Base-by-base conservation (phyloP, 2,888 invertebrate genomes). In the Microdon myrmicae region DNA sequence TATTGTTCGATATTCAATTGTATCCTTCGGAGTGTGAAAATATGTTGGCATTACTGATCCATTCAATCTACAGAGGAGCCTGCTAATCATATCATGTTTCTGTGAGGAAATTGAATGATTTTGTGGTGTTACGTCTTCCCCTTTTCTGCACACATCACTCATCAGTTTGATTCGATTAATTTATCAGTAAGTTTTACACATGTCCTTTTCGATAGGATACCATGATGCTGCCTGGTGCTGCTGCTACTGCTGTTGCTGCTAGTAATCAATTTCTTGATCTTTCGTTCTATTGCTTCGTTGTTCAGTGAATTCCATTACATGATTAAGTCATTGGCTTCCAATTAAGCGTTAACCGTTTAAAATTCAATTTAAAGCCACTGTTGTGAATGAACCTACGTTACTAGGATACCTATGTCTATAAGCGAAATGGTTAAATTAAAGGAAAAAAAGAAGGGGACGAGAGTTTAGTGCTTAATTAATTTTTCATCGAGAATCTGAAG, bases 381-480 rank as follows among this genome's bases (percentile, higher is more conserved):
- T n/a, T n/a, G n/a, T n/a, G n/a, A n/a, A n/a, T n/a, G n/a, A n/a
- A n/a, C n/a, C n/a, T n/a, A n/a, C n/a, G n/a, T n/a, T n/a, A n/a
- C n/a, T n/a, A n/a, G n/a, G n/a, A n/a, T n/a, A n/a, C n/a, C n/a
- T n/a, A n/a, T n/a, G n/a, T n/a, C n/a, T n/a, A n/a, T n/a, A n/a
- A n/a, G n/a, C n/a, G n/a, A n/a, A n/a, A n/a, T n/a, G n/a, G n/a
- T n/a, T n/a, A n/a, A n/a, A n/a, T n/a, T n/a, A n/a, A n/a, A n/a
- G n/a, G n/a, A n/a, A n/a, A n/a, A n/a, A n/a, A n/a, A n/a, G n/a
- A n/a, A n/a, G n/a, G 38, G 44, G 44, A 55, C 44, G 44, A 55
- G 58, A 64, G 47, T 64, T 64, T 58, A 31, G 43, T 64, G 51
- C 56, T 64, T 64, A 64, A 64, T 64, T 64, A 64, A 64, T 64